Conservation (phyloP, 2,888 invertebrate genomes). For the Eilema griseolum region DNA sequence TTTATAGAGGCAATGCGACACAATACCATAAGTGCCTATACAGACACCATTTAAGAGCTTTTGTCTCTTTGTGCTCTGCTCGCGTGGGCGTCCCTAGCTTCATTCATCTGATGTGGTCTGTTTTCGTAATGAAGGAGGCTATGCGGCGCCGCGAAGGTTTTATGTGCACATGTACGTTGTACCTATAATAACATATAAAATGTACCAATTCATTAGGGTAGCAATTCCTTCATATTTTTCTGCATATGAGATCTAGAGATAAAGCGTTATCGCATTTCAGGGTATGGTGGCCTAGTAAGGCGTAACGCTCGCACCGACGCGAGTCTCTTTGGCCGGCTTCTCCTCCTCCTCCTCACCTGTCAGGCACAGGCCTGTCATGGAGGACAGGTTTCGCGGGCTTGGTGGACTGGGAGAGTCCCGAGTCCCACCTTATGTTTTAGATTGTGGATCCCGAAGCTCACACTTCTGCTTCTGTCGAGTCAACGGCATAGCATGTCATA, state of each 20-base stretch:
- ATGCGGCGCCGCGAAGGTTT: slow-evolving; percentile 64
- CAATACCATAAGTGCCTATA: slow-evolving; percentile 60
- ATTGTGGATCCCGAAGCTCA: too few relatives aligned
- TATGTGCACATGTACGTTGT: slow-evolving; percentile 55
- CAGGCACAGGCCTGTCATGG: too few relatives aligned
- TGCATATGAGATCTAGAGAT: not conserved
- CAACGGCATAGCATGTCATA: too few relatives aligned
- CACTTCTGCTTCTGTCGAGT: too few relatives aligned
- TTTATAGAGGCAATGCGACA: slow-evolving; percentile 48
- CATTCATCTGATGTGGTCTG: slow-evolving; percentile 77
- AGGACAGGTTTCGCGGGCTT: too few relatives aligned
- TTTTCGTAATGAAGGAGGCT: slow-evolving; percentile 76
- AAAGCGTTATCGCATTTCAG: too few relatives aligned
- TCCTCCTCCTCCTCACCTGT: too few relatives aligned
- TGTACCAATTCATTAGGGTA: slow-evolving; percentile 34
- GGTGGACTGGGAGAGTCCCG: too few relatives aligned
- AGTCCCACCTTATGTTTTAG: too few relatives aligned
- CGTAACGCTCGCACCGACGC: too few relatives aligned
- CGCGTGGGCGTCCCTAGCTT: slow-evolving; percentile 79
- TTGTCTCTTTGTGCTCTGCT: slow-evolving; percentile 69
- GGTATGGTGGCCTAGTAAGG: too few relatives aligned
- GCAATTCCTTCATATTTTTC: not conserved
- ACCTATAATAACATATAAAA: slow-evolving; percentile 42
- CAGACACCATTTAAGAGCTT: slow-evolving; percentile 69
- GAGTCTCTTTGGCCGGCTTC: too few relatives aligned